Evolutionary conservation across 30 jellyfish, hydroid and myxozoan species (phyloP), one percentile per base, ranked within the genome.

Genomic region (Aurelia sp.): DNA sequence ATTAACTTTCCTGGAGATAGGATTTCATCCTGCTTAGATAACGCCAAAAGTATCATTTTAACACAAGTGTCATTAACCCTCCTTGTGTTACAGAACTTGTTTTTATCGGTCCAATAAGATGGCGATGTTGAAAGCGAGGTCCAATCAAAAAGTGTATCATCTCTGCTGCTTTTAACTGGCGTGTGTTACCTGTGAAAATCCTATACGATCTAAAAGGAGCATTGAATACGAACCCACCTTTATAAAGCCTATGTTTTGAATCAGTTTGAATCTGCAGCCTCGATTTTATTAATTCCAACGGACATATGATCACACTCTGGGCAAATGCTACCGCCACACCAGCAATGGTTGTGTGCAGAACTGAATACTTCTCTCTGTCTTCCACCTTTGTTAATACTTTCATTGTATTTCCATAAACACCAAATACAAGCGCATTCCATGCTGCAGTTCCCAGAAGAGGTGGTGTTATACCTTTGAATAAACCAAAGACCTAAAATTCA

Each of bases 401-500:
- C 72, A 93, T 68, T 9, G 79, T 75, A 60, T 88, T 93, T 18
- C 98, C 98, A 82, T 93, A 93, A 17, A 96, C 88, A n/a, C 98
- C 97, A 62, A 93, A 93, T 6, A 87, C 96, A 35, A 93, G 88
- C 13, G 98, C 94, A 69, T 93, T 93, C 97, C 98, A 93, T 1
- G 74, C 86, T 65, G 98, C 97, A 3, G 97, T 93, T 12, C 98
- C 98, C 68, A 93, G 65, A 33, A 93, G 84, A n/a, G 98, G 98
- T 1, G 98, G 95, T 16, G 97, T 60, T 73, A 93, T 88, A 51
- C 98, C 98, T 80, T 93, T 93, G 68, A 87, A 93, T 75, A 93
- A 73, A 7, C 98, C 98, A 67, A 18, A 77, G 4, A 93, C 84
- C 98, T 93, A 67, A 16, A 44, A 44, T 44, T 44, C 55, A 44